Conservation (phyloP, 1,140 invertebrate genomes). For the Dreissena rostriformis region DNA sequence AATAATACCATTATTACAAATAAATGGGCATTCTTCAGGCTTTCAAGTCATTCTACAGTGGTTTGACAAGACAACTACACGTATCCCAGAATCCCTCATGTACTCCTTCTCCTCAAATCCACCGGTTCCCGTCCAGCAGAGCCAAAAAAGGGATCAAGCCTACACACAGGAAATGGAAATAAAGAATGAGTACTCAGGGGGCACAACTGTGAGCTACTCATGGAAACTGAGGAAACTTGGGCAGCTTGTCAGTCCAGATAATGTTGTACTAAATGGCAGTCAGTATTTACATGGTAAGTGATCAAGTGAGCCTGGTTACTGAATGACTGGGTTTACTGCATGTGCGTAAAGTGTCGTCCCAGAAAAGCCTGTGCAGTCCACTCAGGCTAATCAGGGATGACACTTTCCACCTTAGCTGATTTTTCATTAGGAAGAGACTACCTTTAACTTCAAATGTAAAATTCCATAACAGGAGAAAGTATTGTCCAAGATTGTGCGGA, state of each 20-base stretch:
- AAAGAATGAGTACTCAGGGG: not conserved
- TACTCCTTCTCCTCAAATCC: constrained; percentile 62
- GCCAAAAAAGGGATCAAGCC: not conserved
- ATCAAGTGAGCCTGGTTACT: not conserved
- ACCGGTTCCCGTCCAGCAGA: not conserved
- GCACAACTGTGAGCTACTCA: not conserved
- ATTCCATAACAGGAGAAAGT: too few species aligned
- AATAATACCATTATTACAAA: not conserved
- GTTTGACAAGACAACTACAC: constrained; percentile 67
- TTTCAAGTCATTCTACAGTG: constrained; percentile 65
- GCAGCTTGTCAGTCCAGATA: constrained; percentile 63
- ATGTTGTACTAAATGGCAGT: constrained; percentile 74
- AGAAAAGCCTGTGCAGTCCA: too few species aligned
- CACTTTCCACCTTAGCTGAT: too few species aligned
- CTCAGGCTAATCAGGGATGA: too few species aligned
- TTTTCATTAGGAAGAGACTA: too few species aligned
- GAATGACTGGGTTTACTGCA: too few species aligned
- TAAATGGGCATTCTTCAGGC: constrained; percentile 47
- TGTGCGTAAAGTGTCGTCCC: too few species aligned
- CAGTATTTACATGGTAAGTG: constrained; percentile 72
- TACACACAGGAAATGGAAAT: too few species aligned
- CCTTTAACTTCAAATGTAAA: too few species aligned
- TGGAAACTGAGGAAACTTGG: constrained; percentile 70
- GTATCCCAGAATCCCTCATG: constrained; percentile 69
- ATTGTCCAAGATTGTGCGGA: too few species aligned